Evolutionary conservation across 1,140 invertebrate genomes (phyloP).

Genomic region (Cherax quadricarinatus): DNA sequence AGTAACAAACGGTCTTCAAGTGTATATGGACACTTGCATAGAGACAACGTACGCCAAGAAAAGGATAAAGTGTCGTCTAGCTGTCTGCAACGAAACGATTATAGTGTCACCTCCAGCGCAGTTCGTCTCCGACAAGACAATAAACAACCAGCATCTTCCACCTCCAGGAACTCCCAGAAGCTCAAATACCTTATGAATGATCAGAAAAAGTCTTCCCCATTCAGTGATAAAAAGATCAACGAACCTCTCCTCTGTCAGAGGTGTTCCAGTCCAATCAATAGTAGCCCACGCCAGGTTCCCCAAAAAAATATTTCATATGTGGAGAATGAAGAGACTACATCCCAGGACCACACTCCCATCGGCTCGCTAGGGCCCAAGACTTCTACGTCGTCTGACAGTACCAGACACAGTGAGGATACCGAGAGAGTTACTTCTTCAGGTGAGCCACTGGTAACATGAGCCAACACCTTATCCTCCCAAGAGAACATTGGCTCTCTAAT

Average conservation of each 20-base stretch:
- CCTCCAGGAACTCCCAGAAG: neutral
- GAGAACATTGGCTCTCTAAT: no score
- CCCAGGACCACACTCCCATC: slow-evolving; percentile 35
- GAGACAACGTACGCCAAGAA: neutral
- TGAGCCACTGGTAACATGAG: neutral
- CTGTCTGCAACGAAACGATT: neutral
- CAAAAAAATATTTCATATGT: no score
- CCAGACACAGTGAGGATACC: neutral
- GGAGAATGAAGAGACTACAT: slow-evolving; percentile 34
- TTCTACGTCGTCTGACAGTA: neutral
- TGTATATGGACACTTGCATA: neutral
- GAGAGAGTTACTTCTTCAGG: neutral
- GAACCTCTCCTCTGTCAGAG: slow-evolving; percentile 21
- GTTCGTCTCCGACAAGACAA: neutral
- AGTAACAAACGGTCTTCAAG: neutral
- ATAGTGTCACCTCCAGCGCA: neutral
- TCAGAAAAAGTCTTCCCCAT: neutral
- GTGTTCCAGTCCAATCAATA: neutral
- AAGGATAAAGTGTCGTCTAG: slow-evolving; percentile 2
- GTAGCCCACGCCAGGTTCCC: neutral
- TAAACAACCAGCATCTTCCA: neutral
- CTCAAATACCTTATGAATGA: slow-evolving; percentile 10
- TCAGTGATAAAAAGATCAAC: neutral
- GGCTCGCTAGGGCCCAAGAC: slow-evolving; percentile 12
- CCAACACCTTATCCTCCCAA: no score